Percentiles rank a stretch among this genome's conserved stretches.
Evolutionary conservation across 1,140 invertebrate species (phyloP).

Genomic region (Orius insidiosus): DNA sequence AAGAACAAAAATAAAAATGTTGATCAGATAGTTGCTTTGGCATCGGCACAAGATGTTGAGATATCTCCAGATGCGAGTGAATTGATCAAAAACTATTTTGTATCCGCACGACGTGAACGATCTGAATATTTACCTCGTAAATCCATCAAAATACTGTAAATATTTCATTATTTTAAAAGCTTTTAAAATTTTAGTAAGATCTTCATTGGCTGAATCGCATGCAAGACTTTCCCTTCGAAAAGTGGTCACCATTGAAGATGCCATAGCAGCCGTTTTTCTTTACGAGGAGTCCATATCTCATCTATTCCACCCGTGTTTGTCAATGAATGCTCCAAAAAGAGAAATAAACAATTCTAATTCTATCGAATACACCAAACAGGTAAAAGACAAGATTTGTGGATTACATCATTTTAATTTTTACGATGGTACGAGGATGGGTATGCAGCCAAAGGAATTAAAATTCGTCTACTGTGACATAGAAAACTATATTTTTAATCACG

Average conservation of each 20-base stretch:
- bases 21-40: slow-evolving; percentile 15
- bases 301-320: no score
- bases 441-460: no score
- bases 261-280: slow-evolving; percentile 16
- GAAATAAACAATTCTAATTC: no score
- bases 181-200: slow-evolving; percentile 13
- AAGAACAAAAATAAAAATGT: slow-evolving; percentile 4
- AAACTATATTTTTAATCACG: no score
- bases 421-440: no score
- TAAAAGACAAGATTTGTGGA: no score
- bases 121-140: slow-evolving; percentile 17
- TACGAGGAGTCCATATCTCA: slow-evolving; percentile 17
- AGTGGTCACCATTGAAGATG: slow-evolving; percentile 17
- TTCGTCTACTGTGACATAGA: no score
- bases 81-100: slow-evolving; percentile 20
- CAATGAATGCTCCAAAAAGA: no score
- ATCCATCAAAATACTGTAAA: slow-evolving; percentile 19
- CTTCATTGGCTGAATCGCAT: slow-evolving; percentile 18
- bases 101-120: slow-evolving; percentile 18
- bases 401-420: no score
- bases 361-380: no score
- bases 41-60: slow-evolving; percentile 11
- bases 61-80: slow-evolving; percentile 14
- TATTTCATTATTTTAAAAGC: neutral
- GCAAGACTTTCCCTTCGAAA: slow-evolving; percentile 16